Base-by-base conservation (phyloP, 2,113 vertebrate genomes). In the Parus major region DNA sequence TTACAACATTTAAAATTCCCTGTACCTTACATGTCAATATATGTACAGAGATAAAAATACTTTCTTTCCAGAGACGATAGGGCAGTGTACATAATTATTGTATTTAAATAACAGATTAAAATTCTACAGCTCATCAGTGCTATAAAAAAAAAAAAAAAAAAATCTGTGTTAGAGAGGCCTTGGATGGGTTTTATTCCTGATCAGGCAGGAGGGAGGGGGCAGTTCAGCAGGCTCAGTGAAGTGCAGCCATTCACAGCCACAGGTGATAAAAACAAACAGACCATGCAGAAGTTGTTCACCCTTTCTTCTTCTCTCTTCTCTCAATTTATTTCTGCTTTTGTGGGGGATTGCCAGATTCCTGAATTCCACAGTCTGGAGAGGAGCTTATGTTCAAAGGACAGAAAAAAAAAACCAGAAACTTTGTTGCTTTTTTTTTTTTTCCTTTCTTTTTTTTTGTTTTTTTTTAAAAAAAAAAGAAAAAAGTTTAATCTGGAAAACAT, bases 191-290 rank as follows among this genome's bases (percentile, higher is more conserved):
- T 80, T 3, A 6, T 44, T 71, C 57, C 50, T 50, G 59, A 52
- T 83, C 44, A 61, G 76, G 11, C 9, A 27, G 53, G 29, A 68
- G 50, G 22, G 59, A 86, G n/a, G 7, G 61, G n/a, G 23, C 55
- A 75, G 35, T 28, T 41, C 66, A 47, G 27, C 16, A 24, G 6
- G 47, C 29, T 65, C 11, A 3, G 12, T 15, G 7, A 25, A 68
- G 64, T 42, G 80, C 27, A 15, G 28, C 27, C 64, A 5, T 28
- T 41, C 24, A 12, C 70, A 63, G 79, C 23, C 16, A 23, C 65
- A 70, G 77, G 64, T 75, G 69, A 86, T 70, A 61, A 91, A 92
- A 95, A 35, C 56, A 56, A 77, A 69, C 15, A 72, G 76, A 84
- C 52, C 5, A 0, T 50, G 65, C 39, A 31, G 52, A 52, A 84